Evolutionary conservation across 92 coral and sea anemone genomes (phyloP).

Genomic region (Porites lobata): DNA sequence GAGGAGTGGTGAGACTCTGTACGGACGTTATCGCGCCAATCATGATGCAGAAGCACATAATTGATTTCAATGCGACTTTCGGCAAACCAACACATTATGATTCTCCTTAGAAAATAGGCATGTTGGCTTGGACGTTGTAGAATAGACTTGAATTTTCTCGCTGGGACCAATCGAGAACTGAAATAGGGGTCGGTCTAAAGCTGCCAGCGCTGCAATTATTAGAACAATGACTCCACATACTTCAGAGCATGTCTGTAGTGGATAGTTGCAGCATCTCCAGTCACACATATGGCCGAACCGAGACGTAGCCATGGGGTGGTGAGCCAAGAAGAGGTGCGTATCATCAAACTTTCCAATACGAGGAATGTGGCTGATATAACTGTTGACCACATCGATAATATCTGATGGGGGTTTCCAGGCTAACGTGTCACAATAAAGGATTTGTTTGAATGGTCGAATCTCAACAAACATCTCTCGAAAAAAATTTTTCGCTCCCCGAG

Average conservation of each 20-base stretch:
- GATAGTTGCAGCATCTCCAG: conserved; percentile 59
- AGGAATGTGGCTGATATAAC: conserved; percentile 34
- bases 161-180: conserved; percentile 38
- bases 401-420: conserved; percentile 42
- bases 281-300: conserved; percentile 33
- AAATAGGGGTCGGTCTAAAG: conserved; percentile 29
- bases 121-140: conserved; percentile 46
- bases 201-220: conserved; percentile 41
- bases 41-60: conserved; percentile 29
- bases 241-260: conserved; percentile 39
- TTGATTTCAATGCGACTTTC: conserved; percentile 26
- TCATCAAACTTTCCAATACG: conserved; percentile 31
- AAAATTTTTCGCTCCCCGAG: no score
- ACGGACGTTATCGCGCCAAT: conserved; percentile 29
- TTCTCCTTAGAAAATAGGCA: conserved; percentile 17
- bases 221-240: conserved; percentile 50
- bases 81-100: conserved; percentile 56
- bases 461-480: conserved; percentile 10
- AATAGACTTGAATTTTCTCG: conserved; percentile 29
- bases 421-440: no score
- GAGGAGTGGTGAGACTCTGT: conserved; percentile 26
- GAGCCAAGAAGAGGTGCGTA: conserved; percentile 32
- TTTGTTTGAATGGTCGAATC: conserved; percentile 42
- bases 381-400: conserved; percentile 31
- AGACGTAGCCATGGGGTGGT: conserved; percentile 39